phyloP scores from a whole-genome alignment of 2,888 invertebrate genomes.

The Gasteruption jaculator region DNA sequence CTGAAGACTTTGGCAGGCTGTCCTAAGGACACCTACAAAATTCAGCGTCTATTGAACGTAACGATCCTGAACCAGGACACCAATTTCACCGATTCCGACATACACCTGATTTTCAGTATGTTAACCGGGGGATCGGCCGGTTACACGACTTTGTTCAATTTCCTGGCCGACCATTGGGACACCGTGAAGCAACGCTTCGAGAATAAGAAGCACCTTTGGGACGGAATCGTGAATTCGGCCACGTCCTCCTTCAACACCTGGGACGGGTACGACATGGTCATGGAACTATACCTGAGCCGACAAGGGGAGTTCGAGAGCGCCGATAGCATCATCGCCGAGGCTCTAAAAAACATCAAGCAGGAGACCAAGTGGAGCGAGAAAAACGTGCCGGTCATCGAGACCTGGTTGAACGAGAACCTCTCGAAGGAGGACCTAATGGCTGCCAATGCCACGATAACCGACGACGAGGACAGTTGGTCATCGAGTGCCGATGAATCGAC shows the following conservation, averaged over 20 bases:
- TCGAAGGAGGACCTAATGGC: conserved; percentile 22
- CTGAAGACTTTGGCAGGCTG: conserved; percentile 76
- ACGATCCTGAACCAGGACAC: conserved; percentile 66
- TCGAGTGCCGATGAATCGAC: too few species aligned
- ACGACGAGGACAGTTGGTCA: too few species aligned
- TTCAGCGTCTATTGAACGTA: conserved; percentile 63
- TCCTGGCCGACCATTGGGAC: conserved; percentile 69
- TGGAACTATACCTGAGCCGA: conserved; percentile 60
- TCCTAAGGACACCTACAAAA: conserved; percentile 67
- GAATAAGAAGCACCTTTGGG: conserved; percentile 71
- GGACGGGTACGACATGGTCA: conserved; percentile 67
- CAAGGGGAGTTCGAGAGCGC: conserved; percentile 70
- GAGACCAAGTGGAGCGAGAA: conserved; percentile 74
- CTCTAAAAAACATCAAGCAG: conserved; percentile 68
- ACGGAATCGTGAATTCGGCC: conserved; percentile 68
- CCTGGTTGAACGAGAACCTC: conserved; percentile 66
- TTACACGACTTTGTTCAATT: conserved; percentile 68
- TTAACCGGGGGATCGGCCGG: conserved; percentile 68
- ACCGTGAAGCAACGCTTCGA: conserved; percentile 64
- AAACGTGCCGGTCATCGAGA: conserved; percentile 69
- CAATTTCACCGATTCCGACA: conserved; percentile 73
- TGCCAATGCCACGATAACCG: too few species aligned
- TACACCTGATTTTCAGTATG: conserved; percentile 72
- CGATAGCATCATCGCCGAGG: conserved; percentile 69
- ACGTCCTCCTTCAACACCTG: conserved; percentile 73